phyloP scores from a whole-genome alignment of 2,797 vertebrate genomes.

The Hydrolagus colliei region DNA sequence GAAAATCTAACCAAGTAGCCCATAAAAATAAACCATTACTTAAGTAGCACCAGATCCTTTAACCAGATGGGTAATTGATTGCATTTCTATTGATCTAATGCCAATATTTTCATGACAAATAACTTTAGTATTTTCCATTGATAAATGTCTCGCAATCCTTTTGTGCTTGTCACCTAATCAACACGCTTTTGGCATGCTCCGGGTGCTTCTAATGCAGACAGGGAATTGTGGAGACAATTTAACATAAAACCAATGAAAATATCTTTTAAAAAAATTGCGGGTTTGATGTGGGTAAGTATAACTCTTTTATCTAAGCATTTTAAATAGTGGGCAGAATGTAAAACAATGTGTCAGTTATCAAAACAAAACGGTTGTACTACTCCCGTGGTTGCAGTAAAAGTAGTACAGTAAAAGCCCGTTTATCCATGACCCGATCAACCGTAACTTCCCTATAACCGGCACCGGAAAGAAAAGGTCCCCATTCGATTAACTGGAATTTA shows the following conservation, averaged over 20 bases:
- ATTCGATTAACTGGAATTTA: too few relatives aligned
- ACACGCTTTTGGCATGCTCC: not conserved
- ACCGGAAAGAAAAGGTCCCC: too few relatives aligned
- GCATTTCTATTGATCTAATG: not conserved
- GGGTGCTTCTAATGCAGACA: not conserved
- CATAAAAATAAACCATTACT: not conserved
- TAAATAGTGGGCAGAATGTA: not conserved
- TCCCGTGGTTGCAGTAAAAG: too few relatives aligned
- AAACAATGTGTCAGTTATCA: not conserved
- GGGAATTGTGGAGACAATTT: not conserved
- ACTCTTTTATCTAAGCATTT: not conserved
- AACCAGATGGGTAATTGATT: not conserved
- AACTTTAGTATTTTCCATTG: not conserved
- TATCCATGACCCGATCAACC: too few relatives aligned
- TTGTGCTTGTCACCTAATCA: not conserved
- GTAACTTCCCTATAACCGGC: too few relatives aligned
- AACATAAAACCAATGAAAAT: not conserved
- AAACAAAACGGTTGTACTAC: not conserved
- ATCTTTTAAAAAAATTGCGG: not conserved
- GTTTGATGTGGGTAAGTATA: not conserved
- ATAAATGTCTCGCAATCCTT: not conserved
- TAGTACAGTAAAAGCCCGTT: too few relatives aligned
- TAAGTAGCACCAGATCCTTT: constrained; percentile 2
- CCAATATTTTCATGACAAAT: not conserved
- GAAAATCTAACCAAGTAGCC: constrained; percentile 14